Conservation (phyloP, 1,140 invertebrate species). For the Drosophila nannoptera region DNA sequence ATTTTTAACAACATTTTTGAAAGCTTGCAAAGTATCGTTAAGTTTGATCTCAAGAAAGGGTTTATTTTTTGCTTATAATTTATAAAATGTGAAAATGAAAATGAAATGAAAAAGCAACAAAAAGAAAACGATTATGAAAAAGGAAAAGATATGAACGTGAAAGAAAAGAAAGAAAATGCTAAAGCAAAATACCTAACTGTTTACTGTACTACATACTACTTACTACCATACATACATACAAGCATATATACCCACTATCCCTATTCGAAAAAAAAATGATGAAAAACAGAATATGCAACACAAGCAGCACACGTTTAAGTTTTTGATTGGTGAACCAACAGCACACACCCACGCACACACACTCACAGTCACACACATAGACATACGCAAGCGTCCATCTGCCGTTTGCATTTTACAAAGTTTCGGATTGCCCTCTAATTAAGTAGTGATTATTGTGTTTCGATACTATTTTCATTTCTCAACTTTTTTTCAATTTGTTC, state of each 20-base stretch:
- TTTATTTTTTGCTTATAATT: slow-evolving; percentile 72
- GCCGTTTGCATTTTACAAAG: slow-evolving; percentile 46
- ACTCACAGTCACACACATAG: neutral
- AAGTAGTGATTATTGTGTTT: slow-evolving; percentile 17
- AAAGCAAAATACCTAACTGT: slow-evolving; percentile 66
- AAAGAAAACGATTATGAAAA: neutral
- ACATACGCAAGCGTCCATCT: slow-evolving; percentile 2
- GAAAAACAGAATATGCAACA: neutral
- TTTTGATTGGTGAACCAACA: slow-evolving; percentile 53
- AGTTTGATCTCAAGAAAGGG: slow-evolving; percentile 76
- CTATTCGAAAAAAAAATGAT: slow-evolving; percentile 11
- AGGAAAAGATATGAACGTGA: slow-evolving; percentile 13
- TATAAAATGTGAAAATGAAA: slow-evolving; percentile 42
- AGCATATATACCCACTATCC: slow-evolving; percentile 46
- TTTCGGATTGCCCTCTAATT: slow-evolving; percentile 24
- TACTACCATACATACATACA: slow-evolving; percentile 57
- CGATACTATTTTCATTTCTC: slow-evolving; percentile 3
- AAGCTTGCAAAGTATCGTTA: slow-evolving; percentile 75
- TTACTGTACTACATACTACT: slow-evolving; percentile 73
- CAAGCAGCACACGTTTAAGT: slow-evolving; percentile 52
- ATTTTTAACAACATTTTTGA: slow-evolving; percentile 41
- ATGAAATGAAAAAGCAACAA: slow-evolving; percentile 2
- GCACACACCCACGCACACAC: slow-evolving; percentile 15
- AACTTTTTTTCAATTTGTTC: slow-evolving; percentile 41
- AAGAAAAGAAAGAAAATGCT: slow-evolving; percentile 43